A percentile compares a stretch with the other conserved stretches of the same genome.
These are phyloP conservation scores for Capitulum mitella DNA, from an alignment of 2,888 invertebrate species.

Conservation along the genomic window DNA sequence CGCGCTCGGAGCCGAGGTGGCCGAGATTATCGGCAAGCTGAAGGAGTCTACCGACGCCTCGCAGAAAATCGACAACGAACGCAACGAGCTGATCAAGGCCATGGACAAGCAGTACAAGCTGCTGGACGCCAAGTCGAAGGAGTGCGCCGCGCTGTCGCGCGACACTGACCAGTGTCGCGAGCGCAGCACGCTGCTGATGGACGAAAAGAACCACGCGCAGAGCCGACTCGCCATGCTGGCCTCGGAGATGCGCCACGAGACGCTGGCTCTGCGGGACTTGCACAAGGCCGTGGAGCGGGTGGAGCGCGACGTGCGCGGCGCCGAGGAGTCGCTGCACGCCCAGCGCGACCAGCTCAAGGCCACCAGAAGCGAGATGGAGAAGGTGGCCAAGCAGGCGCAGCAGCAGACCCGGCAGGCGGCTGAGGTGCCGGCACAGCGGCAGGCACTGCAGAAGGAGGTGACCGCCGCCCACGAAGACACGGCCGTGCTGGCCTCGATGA, in stretches of 20 bases:
- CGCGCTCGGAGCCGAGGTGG: background rate
- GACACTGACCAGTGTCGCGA: background rate
- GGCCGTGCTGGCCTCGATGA: background rate
- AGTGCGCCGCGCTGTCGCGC: background rate
- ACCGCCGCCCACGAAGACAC: background rate
- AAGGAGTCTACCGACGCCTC: background rate
- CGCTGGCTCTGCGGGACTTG: background rate
- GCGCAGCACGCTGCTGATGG: background rate
- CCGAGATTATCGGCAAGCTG: background rate
- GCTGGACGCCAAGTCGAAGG: constrained; percentile 1
- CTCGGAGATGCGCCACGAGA: background rate
- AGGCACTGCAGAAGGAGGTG: background rate
- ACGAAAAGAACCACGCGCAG: background rate
- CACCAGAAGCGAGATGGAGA: background rate
- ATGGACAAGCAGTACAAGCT: constrained; percentile 9
- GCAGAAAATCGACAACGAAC: background rate
- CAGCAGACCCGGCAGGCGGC: background rate
- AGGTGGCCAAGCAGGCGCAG: background rate
- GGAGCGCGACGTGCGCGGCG: background rate
- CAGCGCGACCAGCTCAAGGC: background rate
- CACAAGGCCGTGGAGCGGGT: constrained; percentile 6
- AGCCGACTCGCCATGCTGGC: background rate
- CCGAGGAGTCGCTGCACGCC: background rate
- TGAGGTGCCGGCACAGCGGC: background rate
- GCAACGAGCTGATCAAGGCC: constrained; percentile 4